Conservation (phyloP, 1,140 invertebrate genomes). For the Drosophila takahashii region DNA sequence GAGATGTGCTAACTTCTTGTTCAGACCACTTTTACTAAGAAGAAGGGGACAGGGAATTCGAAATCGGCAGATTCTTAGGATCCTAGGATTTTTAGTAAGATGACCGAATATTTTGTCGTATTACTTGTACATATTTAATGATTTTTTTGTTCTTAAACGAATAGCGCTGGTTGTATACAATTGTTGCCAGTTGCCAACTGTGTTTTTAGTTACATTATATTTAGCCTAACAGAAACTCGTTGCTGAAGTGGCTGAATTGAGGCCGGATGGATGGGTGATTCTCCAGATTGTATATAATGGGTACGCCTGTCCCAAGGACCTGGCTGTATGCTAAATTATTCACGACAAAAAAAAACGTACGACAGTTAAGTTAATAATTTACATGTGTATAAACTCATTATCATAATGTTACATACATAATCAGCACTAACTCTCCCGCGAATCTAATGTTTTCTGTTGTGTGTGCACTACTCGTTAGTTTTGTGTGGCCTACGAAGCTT, state of each 20-base stretch:
- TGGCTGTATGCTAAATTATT: slow-evolving; percentile 40
- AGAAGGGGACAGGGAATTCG: neutral
- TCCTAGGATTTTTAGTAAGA: slow-evolving; percentile 7
- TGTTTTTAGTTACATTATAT: slow-evolving; percentile 12
- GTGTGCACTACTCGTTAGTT: slow-evolving; percentile 18
- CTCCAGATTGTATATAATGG: neutral
- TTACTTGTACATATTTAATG: slow-evolving; percentile 9
- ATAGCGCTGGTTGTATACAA: slow-evolving; percentile 35
- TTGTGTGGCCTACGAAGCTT: slow-evolving; percentile 9
- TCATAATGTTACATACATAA: slow-evolving; percentile 50
- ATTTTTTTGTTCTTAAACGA: slow-evolving; percentile 26
- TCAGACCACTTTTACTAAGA: slow-evolving; percentile 5
- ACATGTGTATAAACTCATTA: slow-evolving; percentile 59
- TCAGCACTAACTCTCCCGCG: slow-evolving; percentile 40
- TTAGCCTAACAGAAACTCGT: slow-evolving; percentile 37
- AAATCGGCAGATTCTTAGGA: slow-evolving; percentile 1
- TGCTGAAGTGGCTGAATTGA: slow-evolving; percentile 5
- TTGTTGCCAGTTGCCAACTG: slow-evolving; percentile 17
- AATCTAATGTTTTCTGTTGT: slow-evolving; percentile 32
- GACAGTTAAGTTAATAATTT: slow-evolving; percentile 50
- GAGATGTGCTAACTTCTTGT: slow-evolving; percentile 3
- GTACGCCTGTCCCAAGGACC: slow-evolving; percentile 1
- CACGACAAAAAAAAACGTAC: slow-evolving; percentile 26
- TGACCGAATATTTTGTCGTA: slow-evolving; percentile 1
- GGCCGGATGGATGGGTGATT: slow-evolving; percentile 4